Evolutionary conservation across 2,888 invertebrate genomes (phyloP), one percentile per base, ranked within the genome.

Genomic region (Melikaiella ostensackeni): DNA sequence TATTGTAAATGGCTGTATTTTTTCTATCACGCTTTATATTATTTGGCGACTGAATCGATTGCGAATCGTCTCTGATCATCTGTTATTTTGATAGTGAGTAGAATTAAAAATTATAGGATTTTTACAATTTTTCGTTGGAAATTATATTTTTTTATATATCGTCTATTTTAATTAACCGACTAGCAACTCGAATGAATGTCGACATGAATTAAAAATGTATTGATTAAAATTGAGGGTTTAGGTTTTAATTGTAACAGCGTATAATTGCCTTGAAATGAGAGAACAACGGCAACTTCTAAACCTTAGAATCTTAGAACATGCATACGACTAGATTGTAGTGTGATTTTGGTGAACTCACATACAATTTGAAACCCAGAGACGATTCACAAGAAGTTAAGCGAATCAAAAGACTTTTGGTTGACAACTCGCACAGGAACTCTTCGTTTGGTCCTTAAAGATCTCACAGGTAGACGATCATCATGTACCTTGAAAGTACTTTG

Each of bases 401-500:
- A 70, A 70, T 50, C 50, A 30, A 66, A 27, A 50, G 46, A 19
- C 27, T 46, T n/a, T 50, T 70, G n/a, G n/a, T 50, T 66, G 24
- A 70, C 46, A 27, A 50, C 46, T 70, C 70, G 50, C 50, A 70
- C 50, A 70, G 19, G 27, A 88, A 88, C 86, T 86, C 87, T 89
- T 86, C 88, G 88, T 83, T 88, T 86, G 87, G 89, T 88, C 82
- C 85, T 88, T 85, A 85, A 90, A 88, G 88, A 89, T 89, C 88
- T 91, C 90, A 90, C 89, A 89, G 88, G 86, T 88, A 88, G 87
- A 88, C 86, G 89, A 90, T 89, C 86, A 88, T 88, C 87, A 86
- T 91, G 90, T 91, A 91, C 91, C 90, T 90, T 90, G 89, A 90
- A 91, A 91, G 89, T 91, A 91, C 86, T 91, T 91, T 90, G 90